phyloP scores from a whole-genome alignment of 2,888 invertebrate species.

The Pantelozetes paolii region DNA sequence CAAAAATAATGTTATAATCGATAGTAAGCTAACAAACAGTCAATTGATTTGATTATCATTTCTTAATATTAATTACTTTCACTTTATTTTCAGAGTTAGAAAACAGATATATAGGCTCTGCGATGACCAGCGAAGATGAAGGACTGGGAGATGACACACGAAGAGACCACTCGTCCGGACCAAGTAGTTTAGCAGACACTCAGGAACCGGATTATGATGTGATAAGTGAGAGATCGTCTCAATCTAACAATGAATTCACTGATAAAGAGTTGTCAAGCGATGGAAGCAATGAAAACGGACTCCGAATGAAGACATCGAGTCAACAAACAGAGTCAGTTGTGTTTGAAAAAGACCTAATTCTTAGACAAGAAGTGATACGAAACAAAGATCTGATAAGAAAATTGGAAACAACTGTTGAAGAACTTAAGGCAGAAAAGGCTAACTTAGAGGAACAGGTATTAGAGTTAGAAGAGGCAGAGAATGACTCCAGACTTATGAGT shows the following conservation, averaged over 20 bases:
- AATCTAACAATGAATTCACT: not conserved
- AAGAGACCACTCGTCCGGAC: constrained; percentile 45
- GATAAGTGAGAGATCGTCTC: not conserved
- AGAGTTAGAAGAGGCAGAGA: constrained; percentile 70
- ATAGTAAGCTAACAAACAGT: not conserved
- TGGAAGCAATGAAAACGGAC: not conserved
- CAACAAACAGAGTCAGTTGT: not conserved
- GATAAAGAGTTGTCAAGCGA: not conserved
- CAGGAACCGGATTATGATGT: constrained; percentile 41
- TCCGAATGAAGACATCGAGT: not conserved
- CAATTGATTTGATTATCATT: not conserved
- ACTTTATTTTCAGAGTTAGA: not conserved
- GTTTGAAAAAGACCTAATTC: not conserved
- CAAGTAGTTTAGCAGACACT: constrained; percentile 44
- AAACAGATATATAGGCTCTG: not conserved
- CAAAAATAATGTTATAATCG: constrained; percentile 5
- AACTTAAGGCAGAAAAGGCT: constrained; percentile 42
- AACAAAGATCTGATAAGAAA: not conserved
- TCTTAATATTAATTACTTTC: not conserved
- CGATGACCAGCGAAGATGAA: constrained; percentile 45
- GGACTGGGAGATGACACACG: constrained; percentile 46
- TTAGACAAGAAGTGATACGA: not conserved
- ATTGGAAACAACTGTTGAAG: not conserved
- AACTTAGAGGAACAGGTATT: constrained; percentile 64
- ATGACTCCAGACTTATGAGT: constrained; percentile 65